Evolutionary conservation across 2,888 invertebrate genomes (phyloP).

Genomic region (Agrochola macilenta): DNA sequence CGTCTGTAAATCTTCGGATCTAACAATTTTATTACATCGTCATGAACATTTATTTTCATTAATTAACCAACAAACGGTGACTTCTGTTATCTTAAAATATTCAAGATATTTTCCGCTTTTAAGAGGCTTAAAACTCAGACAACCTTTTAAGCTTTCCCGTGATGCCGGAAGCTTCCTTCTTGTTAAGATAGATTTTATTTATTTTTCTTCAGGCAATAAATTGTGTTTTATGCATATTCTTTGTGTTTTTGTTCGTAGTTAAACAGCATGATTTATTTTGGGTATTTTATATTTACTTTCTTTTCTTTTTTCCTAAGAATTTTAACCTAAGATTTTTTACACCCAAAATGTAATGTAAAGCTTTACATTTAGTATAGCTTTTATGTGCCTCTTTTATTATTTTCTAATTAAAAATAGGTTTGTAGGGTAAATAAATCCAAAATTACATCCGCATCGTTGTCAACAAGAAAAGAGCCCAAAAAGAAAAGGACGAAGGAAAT

Average conservation of each 20-base stretch:
- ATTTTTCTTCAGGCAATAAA: conserved; percentile 40
- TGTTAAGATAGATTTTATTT: conserved; percentile 39
- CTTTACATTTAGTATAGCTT: not conserved
- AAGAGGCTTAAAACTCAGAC: conserved; percentile 48
- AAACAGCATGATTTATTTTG: not conserved
- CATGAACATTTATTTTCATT: conserved; percentile 45
- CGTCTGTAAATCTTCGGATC: not conserved
- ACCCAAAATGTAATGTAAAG: too few species aligned
- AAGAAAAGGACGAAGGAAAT: too few species aligned
- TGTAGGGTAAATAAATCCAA: not conserved
- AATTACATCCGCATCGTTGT: not conserved
- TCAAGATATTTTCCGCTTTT: conserved; percentile 39
- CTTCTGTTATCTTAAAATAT: conserved; percentile 39
- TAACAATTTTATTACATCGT: conserved; percentile 2
- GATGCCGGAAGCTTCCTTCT: conserved; percentile 33
- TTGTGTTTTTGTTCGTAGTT: not conserved
- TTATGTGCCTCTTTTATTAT: not conserved
- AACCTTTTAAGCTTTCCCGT: conserved; percentile 46
- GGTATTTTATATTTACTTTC: not conserved
- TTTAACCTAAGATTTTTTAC: not conserved
- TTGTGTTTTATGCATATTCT: conserved; percentile 23
- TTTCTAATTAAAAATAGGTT: too few species aligned
- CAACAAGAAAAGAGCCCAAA: not conserved
- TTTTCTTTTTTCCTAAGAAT: not conserved
- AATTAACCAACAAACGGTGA: conserved; percentile 51